A percentile compares a stretch with the other conserved stretches of the same genome.
phyloP scores from a whole-genome alignment of 1,140 invertebrate genomes.

The Holcopasites calliopsidis region DNA sequence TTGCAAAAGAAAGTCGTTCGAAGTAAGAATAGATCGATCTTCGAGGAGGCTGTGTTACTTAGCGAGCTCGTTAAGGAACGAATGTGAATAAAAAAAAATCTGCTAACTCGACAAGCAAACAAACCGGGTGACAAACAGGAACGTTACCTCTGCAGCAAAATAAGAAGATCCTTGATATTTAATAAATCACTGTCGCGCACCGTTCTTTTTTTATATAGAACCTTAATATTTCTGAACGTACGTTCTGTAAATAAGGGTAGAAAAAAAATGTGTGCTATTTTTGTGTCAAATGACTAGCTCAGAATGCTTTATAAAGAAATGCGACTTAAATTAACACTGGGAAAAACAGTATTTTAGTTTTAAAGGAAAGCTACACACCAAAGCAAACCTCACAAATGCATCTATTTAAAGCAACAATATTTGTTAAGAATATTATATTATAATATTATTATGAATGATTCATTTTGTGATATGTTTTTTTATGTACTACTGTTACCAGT shows the following conservation, averaged over 20 bases:
- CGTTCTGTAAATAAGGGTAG: no score
- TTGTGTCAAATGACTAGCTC: not conserved
- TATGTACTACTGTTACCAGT: not conserved
- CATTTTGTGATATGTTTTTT: slow-evolving; percentile 9
- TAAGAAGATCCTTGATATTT: not conserved
- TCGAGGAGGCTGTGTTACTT: not conserved
- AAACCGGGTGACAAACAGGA: not conserved
- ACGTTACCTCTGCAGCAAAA: not conserved
- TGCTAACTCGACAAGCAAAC: slow-evolving; percentile 28
- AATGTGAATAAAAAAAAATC: not conserved
- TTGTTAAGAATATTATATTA: not conserved
- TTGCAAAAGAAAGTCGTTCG: not conserved
- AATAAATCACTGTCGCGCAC: not conserved
- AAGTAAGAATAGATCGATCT: not conserved
- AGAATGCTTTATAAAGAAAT: not conserved
- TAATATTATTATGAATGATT: not conserved
- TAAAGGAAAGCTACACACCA: slow-evolving; percentile 33
- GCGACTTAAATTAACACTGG: not conserved
- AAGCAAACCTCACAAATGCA: not conserved
- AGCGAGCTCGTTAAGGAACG: not conserved
- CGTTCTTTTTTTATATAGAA: no score
- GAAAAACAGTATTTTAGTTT: slow-evolving; percentile 9
- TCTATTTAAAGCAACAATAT: not conserved
- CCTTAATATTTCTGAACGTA: not conserved
- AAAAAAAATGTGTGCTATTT: not conserved